A percentile compares a stretch with the other conserved stretches of the same genome.
phyloP scores from a whole-genome alignment of 2,113 vertebrate genomes.

The Ammospiza caudacuta region DNA sequence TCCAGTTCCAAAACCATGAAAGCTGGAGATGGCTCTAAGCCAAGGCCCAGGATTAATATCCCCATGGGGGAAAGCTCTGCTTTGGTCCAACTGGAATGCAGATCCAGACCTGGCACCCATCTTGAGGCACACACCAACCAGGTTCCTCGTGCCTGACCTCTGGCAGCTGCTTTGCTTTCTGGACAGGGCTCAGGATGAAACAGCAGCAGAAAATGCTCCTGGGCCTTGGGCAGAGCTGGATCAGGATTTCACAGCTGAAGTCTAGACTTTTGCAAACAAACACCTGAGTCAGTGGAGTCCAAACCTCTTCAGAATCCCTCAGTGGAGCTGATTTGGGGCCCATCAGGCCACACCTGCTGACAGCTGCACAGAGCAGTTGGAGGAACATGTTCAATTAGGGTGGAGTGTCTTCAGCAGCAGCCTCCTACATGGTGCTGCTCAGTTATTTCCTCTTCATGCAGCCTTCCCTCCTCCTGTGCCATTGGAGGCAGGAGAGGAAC shows the following conservation, averaged over 20 bases:
- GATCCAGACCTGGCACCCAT: conserved; percentile 29
- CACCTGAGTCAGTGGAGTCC: background rate
- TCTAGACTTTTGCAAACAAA: background rate
- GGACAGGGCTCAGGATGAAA: background rate
- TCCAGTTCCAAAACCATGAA: background rate
- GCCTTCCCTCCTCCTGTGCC: background rate
- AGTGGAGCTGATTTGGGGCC: background rate
- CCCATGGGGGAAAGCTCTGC: background rate
- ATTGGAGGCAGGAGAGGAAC: background rate
- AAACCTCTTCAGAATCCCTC: background rate
- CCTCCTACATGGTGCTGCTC: background rate
- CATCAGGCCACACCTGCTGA: background rate
- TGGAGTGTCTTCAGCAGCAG: background rate
- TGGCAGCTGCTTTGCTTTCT: background rate
- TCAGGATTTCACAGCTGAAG: background rate
- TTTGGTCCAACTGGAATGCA: conserved; percentile 3
- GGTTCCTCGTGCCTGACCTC: background rate
- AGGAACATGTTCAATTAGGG: background rate
- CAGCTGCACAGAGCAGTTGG: background rate
- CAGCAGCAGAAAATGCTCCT: background rate
- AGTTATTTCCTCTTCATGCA: background rate
- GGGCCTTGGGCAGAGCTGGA: background rate
- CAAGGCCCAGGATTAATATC: conserved; percentile 15
- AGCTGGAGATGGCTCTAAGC: background rate
- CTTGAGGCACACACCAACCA: background rate